phyloP scores from a whole-genome alignment of 2,888 invertebrate genomes.

The Tortricodes alternella region DNA sequence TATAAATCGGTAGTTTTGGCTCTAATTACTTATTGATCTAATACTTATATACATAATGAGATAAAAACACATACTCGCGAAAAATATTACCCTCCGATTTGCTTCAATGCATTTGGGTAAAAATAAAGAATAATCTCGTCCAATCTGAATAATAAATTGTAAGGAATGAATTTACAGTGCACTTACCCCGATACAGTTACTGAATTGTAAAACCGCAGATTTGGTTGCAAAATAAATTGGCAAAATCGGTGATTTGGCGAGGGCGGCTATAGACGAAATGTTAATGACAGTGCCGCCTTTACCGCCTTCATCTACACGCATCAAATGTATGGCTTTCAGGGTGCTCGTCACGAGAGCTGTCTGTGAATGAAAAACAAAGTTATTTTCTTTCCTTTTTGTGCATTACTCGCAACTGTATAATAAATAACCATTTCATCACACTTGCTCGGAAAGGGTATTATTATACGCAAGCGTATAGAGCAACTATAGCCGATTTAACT shows the following conservation, averaged over 20 bases:
- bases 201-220: constrained; percentile 47
- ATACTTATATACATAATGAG: too few species aligned
- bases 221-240: constrained; percentile 54
- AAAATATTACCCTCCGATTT: too few species aligned
- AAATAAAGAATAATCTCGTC: too few species aligned
- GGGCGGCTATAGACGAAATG: constrained; percentile 47
- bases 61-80: too few species aligned
- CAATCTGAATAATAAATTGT: background rate
- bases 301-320: constrained; percentile 52
- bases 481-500: too few species aligned
- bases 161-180: background rate
- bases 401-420: too few species aligned
- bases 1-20: too few species aligned
- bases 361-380: constrained; percentile 33
- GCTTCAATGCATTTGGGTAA: too few species aligned
- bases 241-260: constrained; percentile 35
- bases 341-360: constrained; percentile 44
- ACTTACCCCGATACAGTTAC: constrained; percentile 47
- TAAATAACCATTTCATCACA: too few species aligned
- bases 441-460: too few species aligned
- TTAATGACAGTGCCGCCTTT: constrained; percentile 55
- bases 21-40: too few species aligned
- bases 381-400: background rate
- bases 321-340: constrained; percentile 49
- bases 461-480: too few species aligned